Evolutionary conservation across 2,888 invertebrate species (phyloP).

Genomic region (Melanostoma mellinum): DNA sequence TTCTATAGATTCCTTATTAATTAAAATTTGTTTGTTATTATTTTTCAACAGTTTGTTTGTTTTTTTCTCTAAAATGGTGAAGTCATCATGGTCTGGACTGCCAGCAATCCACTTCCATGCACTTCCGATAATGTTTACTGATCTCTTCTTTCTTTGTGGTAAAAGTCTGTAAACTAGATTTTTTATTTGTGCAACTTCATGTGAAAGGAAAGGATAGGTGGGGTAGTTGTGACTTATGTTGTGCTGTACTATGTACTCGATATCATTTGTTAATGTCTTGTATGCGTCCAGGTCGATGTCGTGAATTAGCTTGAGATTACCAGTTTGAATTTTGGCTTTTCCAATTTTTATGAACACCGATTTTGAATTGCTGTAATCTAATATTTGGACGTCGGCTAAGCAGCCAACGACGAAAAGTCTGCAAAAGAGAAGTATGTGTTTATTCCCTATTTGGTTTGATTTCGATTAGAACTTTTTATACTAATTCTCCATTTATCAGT

Average conservation of each 20-base stretch:
- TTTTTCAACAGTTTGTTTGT: not conserved
- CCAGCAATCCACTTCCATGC: not conserved
- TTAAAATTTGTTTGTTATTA: slow-evolving; percentile 28
- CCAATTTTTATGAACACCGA: slow-evolving; percentile 42
- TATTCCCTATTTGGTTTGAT: not conserved
- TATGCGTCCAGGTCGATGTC: slow-evolving; percentile 41
- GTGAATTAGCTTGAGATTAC: slow-evolving; percentile 55
- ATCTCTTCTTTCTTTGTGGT: slow-evolving; percentile 2
- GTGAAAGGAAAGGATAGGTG: not conserved
- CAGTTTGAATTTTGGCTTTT: slow-evolving; percentile 45
- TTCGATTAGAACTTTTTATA: not conserved
- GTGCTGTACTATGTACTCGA: not conserved
- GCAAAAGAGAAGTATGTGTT: too few species aligned
- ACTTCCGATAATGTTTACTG: not conserved
- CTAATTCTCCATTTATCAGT: not conserved
- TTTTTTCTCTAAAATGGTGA: not conserved
- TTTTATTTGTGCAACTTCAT: too few species aligned
- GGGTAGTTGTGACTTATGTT: not conserved
- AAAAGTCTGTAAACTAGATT: not conserved
- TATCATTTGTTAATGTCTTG: not conserved
- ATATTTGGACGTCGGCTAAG: slow-evolving; percentile 35
- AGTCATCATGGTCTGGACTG: not conserved
- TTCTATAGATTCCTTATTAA: slow-evolving; percentile 39
- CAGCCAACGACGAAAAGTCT: not conserved
- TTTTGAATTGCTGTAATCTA: slow-evolving; percentile 59